Conservation (phyloP, 2,113 vertebrate species). For the Anoura caudifer region DNA sequence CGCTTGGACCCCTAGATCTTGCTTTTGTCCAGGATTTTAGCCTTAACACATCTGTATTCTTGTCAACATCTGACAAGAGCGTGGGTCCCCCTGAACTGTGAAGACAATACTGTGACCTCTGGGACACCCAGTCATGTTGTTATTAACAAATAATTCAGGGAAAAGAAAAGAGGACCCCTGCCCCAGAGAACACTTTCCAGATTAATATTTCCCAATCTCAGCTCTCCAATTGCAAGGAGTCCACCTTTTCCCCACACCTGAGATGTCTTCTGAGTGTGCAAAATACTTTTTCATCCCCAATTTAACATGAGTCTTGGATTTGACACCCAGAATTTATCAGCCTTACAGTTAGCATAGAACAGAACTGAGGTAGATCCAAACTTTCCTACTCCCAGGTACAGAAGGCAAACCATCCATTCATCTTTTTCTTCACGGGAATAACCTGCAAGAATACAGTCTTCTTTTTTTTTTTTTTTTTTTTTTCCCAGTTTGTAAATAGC, state of each 20-base stretch:
- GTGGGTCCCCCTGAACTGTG: neutral
- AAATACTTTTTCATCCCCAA: neutral
- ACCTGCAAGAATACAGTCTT: neutral
- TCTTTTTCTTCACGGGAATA: neutral
- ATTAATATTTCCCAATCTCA: neutral
- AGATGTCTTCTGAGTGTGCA: neutral
- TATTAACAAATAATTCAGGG: neutral
- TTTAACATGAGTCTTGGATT: neutral
- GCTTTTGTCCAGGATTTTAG: neutral
- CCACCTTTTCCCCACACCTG: neutral
- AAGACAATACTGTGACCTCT: neutral
- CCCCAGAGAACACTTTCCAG: neutral
- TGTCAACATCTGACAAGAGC: accelerated
- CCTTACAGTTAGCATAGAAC: neutral
- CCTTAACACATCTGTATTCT: neutral
- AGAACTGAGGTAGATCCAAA: neutral
- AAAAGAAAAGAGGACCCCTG: neutral
- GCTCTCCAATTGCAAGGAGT: neutral
- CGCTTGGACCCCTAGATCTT: neutral
- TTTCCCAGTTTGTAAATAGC: neutral
- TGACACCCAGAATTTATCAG: neutral
- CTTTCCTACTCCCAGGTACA: accelerated
- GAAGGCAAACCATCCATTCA: neutral
- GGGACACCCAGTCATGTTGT: accelerated
- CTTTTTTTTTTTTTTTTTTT: neutral